These are phyloP conservation scores for Prolemur simus DNA, from an alignment of 2,113 vertebrate species.

Conservation along the genomic window DNA sequence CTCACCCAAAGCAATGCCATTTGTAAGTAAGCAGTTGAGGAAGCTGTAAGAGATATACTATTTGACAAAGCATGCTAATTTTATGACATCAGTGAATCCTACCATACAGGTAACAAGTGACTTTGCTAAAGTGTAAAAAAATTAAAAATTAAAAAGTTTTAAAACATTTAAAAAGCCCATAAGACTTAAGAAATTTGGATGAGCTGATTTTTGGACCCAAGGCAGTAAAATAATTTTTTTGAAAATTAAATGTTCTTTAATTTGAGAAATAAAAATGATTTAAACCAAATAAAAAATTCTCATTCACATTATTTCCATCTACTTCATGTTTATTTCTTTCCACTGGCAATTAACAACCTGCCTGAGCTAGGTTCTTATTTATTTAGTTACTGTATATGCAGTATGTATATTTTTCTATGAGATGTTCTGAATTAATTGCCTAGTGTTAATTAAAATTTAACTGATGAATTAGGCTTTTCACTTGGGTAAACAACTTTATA, in stretches of 20 bases:
- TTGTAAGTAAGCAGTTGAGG: not conserved
- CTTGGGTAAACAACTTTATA: not conserved
- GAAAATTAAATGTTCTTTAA: not conserved
- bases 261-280: not conserved
- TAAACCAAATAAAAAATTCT: not conserved
- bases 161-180: not conserved
- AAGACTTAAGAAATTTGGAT: not conserved
- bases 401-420: not conserved
- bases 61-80: not conserved
- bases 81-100: not conserved
- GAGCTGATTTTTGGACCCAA: not conserved
- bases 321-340: not conserved
- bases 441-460: not conserved
- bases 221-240: not conserved
- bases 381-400: not conserved
- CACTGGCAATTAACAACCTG: not conserved
- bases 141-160: too few species aligned
- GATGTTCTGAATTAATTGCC: not conserved
- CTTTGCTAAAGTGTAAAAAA: not conserved
- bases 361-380: not conserved
- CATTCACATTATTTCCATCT: not conserved
- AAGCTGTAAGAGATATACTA: not conserved
- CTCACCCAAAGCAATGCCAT: not conserved
- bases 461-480: not conserved
- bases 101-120: not conserved